Base-by-base conservation (phyloP, 1,140 invertebrate genomes). In the Ceratoteleas bidentatus region DNA sequence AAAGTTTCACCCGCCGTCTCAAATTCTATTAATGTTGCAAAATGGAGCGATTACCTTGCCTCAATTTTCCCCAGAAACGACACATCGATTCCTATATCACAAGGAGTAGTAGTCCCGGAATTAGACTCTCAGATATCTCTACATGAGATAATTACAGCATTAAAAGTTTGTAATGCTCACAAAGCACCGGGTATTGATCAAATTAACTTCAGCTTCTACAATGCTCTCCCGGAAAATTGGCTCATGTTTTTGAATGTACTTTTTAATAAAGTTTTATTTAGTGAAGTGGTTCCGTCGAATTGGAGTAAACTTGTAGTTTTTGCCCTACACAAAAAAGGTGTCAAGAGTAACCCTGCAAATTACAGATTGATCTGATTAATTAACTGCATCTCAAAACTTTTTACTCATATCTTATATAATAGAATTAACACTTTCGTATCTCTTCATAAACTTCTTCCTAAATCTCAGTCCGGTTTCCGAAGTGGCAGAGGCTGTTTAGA, bases 121-220 rank as follows among this genome's bases (percentile, higher is more conserved):
- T n/a, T n/a, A n/a, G n/a, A n/a, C n/a, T n/a, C n/a, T n/a, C n/a
- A n/a, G n/a, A n/a, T n/a, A n/a, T n/a, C n/a, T n/a, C n/a, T n/a
- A n/a, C n/a, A n/a, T n/a, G n/a, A n/a, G n/a, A n/a, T n/a, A n/a
- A n/a, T n/a, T n/a, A n/a, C n/a, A n/a, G n/a, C n/a, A n/a, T 13
- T 76, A 13, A 43, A 49, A 15, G 45, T 60, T 40, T 54, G 54
- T 24, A 76, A 76, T 53, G 53, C 49, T 33, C 45, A 66, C 14
- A 79, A 79, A 60, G 57, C 76, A 15, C 60, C 66, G 24, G 69
- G 69, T 0, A 0, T 15, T 3, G 69, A 80, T 38, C 15, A 13
- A 5, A 68, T 80, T 13, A 54, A n/a, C 13, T 58, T 61, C 15
- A 57, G 65, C 15, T 79, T 72, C 47, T 50, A 72, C n/a, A 79